phyloP scores from a whole-genome alignment of 1,140 invertebrate species.

The Drosophila dunni region DNA sequence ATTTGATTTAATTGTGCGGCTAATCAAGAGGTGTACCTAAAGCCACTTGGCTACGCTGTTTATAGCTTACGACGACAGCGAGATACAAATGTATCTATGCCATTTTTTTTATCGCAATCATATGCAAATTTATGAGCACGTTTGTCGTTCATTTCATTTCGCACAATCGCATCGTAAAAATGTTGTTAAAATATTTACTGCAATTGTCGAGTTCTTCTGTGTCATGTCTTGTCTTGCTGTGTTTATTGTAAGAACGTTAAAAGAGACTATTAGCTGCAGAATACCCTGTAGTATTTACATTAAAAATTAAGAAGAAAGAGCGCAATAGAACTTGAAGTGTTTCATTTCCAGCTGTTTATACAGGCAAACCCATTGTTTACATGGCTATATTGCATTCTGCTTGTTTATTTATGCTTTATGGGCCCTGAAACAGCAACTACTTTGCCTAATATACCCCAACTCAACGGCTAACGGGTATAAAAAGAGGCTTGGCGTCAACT shows the following conservation, averaged over 20 bases:
- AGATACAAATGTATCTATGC: constrained; percentile 53
- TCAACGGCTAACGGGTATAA: background rate
- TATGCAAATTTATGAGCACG: constrained; percentile 66
- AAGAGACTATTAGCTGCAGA: too few relatives aligned
- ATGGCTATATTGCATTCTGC: too few relatives aligned
- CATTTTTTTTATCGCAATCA: constrained; percentile 30
- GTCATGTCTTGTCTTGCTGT: constrained; percentile 13
- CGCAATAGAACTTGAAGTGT: too few relatives aligned
- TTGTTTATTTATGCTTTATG: too few relatives aligned
- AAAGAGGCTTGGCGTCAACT: constrained; percentile 60
- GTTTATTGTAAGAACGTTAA: background rate
- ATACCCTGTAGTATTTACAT: too few relatives aligned
- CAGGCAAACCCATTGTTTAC: too few relatives aligned
- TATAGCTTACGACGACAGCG: constrained; percentile 20
- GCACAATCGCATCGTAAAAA: constrained; percentile 51
- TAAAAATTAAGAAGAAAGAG: too few relatives aligned
- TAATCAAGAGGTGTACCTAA: constrained; percentile 26
- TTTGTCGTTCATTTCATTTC: constrained; percentile 31
- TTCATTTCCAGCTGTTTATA: too few relatives aligned
- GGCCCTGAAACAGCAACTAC: too few relatives aligned
- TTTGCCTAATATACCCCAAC: too few relatives aligned
- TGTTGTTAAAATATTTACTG: constrained; percentile 60
- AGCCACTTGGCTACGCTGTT: constrained; percentile 41
- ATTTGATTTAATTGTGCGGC: constrained; percentile 25
- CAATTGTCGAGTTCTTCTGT: constrained; percentile 27